Evolutionary conservation across 2,888 invertebrate species (phyloP), one percentile per base, ranked within the genome.

Genomic region (Oasisia sp.): DNA sequence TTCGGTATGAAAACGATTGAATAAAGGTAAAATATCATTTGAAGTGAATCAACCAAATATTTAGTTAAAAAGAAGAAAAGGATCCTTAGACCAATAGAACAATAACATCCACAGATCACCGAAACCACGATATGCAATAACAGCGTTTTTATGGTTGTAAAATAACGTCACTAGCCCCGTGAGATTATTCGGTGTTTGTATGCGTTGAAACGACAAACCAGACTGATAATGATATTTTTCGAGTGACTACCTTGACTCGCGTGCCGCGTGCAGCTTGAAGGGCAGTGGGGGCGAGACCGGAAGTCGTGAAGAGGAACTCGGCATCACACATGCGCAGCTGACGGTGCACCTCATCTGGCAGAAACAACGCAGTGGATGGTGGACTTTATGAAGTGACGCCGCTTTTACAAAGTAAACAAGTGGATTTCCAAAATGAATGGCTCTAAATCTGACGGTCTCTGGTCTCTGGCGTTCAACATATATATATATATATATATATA

Each of bases 271-370:
- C 27, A 27, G 74, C 74, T 19, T 74, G 14, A 5, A 74, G 74
- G 27, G 74, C 74, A 7, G 74, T 74, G 27, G 74, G 74, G n/a
- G 74, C 27, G 74, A 74, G 74, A 74, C 1, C n/a, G 74, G 74
- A n/a, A 74, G 27, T 74, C 74, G 74, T 74, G 32, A 90, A 90
- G 32, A 90, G 32, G 90, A 90, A 90, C 90, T 90, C 90, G 32
- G 90, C 90, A 32, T 90, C 90, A n/a, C 90, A 32, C 44, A 90
- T 32, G 32, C 44, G 14, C 32, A 90, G 44, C 32, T 90, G 90
- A 9, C 32, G 32, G 14, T 38, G 32, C 44, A 90, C 44, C 90
- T 32, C 32, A 27, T 44, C 90, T 90, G 90, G 27, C 19, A 19
- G n/a, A 19, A 74, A 27, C n/a, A 74, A 74, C 1, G n/a, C n/a